Conservation (phyloP, 2,797 vertebrate genomes). For the Gymnothorax javanicus region DNA sequence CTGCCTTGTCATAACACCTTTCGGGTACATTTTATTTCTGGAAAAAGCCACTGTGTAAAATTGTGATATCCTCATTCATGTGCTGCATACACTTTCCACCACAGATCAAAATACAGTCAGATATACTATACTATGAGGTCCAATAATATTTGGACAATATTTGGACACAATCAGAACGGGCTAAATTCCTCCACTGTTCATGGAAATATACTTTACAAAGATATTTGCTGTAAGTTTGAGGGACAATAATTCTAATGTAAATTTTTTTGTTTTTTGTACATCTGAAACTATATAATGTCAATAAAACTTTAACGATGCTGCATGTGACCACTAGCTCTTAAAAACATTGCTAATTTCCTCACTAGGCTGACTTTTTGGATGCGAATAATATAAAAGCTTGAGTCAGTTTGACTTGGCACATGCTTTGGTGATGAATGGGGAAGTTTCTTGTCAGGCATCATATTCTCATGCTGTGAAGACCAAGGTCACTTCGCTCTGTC, state of each 20-base stretch:
- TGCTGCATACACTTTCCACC: slow-evolving; percentile 36
- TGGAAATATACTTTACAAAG: too few relatives aligned
- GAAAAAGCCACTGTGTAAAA: slow-evolving; percentile 28
- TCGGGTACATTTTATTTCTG: slow-evolving; percentile 32
- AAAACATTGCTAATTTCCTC: neutral
- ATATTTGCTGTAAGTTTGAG: neutral
- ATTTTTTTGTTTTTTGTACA: too few relatives aligned
- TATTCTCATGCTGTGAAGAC: slow-evolving; percentile 72
- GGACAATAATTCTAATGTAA: slow-evolving; percentile 22
- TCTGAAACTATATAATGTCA: neutral
- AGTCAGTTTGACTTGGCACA: neutral
- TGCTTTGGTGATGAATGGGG: neutral
- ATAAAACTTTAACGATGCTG: neutral
- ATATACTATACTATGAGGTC: neutral
- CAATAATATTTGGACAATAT: too few relatives aligned
- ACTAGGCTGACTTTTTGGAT: neutral
- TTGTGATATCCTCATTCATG: slow-evolving; percentile 44
- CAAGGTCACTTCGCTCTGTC: slow-evolving; percentile 69
- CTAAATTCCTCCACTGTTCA: too few relatives aligned
- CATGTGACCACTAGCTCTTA: neutral
- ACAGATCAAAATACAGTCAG: slow-evolving; percentile 12
- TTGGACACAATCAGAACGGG: too few relatives aligned
- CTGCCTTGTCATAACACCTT: slow-evolving; percentile 58
- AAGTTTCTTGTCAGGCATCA: slow-evolving; percentile 64
- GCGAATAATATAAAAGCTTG: neutral